A percentile compares a stretch with the other conserved stretches of the same genome.
phyloP scores from a whole-genome alignment of 92 coral and sea anemone species.

The Virgularia gustaviana region DNA sequence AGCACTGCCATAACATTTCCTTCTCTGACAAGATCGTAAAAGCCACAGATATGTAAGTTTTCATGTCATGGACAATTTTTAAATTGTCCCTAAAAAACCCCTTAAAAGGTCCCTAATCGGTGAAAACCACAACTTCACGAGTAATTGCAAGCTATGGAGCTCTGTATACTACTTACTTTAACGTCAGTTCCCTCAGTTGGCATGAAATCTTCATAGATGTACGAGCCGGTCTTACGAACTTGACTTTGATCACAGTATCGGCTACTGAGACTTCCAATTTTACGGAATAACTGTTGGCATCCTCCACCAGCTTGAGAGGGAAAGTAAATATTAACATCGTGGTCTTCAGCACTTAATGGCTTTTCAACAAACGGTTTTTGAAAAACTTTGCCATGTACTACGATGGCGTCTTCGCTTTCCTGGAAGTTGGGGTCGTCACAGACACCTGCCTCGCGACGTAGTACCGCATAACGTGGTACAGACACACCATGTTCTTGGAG shows the following conservation, averaged over 20 bases:
- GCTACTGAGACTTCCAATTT: slow-evolving; percentile 93
- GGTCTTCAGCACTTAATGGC: slow-evolving; percentile 92
- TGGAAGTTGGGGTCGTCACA: slow-evolving; percentile 75
- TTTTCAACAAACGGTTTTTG: slow-evolving; percentile 98
- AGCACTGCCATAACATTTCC: too few species aligned
- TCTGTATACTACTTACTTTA: slow-evolving; percentile 51
- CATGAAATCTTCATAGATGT: slow-evolving; percentile 91
- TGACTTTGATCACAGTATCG: slow-evolving; percentile 89
- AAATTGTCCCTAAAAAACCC: too few species aligned
- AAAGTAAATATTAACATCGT: slow-evolving; percentile 81
- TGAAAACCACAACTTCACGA: too few species aligned
- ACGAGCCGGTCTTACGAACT: slow-evolving; percentile 87
- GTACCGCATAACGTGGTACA: slow-evolving; percentile 87
- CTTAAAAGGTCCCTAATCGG: too few species aligned
- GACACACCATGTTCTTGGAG: slow-evolving; percentile 69
- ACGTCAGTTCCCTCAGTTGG: slow-evolving; percentile 99
- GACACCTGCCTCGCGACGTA: slow-evolving; percentile 71
- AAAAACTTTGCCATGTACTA: slow-evolving; percentile 75
- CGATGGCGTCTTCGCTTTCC: slow-evolving; percentile 80
- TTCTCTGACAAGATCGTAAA: too few species aligned
- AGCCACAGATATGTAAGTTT: too few species aligned
- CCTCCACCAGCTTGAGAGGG: slow-evolving; percentile 97
- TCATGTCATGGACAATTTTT: too few species aligned
- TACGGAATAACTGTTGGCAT: slow-evolving; percentile 87
- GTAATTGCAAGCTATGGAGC: too few species aligned